Evolutionary conservation across 2,888 invertebrate genomes (phyloP).

Genomic region (Leptinotarsa peninsularis): DNA sequence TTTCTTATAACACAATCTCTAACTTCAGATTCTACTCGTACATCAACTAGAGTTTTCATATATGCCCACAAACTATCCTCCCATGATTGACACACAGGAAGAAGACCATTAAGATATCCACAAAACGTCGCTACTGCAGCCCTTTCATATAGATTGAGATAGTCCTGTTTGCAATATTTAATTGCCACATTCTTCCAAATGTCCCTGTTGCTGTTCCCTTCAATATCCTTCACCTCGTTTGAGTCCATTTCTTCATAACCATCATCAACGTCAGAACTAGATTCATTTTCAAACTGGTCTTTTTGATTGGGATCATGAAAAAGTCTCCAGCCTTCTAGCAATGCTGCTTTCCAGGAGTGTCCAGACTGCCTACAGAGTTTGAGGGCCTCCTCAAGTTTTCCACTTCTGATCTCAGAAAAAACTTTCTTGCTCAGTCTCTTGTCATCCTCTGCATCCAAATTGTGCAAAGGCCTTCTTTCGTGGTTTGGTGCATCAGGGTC

Average conservation of each 20-base stretch:
- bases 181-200: constrained; percentile 83
- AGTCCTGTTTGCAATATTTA: constrained; percentile 66
- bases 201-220: constrained; percentile 86
- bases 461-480: constrained; percentile 83
- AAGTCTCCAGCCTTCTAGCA: constrained; percentile 90
- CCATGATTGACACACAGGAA: constrained; percentile 86
- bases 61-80: constrained; percentile 93
- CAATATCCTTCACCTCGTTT: constrained; percentile 64
- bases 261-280: constrained; percentile 59
- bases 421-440: constrained; percentile 71
- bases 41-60: constrained; percentile 83
- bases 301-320: constrained; percentile 87
- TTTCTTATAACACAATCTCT: constrained; percentile 69
- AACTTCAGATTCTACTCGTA: constrained; percentile 84
- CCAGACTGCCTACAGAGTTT: constrained; percentile 86
- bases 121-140: constrained; percentile 84
- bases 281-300: constrained; percentile 61
- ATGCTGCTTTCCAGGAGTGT: constrained; percentile 91
- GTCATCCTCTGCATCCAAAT: constrained; percentile 89
- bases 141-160: constrained; percentile 71
- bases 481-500: constrained; percentile 92
- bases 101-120: constrained; percentile 83
- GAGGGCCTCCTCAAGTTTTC: constrained; percentile 87
- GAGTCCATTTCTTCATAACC: constrained; percentile 48
- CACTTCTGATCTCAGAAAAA: constrained; percentile 85